phyloP scores from a whole-genome alignment of 2,113 vertebrate species.

The Myiozetetes cayanensis region DNA sequence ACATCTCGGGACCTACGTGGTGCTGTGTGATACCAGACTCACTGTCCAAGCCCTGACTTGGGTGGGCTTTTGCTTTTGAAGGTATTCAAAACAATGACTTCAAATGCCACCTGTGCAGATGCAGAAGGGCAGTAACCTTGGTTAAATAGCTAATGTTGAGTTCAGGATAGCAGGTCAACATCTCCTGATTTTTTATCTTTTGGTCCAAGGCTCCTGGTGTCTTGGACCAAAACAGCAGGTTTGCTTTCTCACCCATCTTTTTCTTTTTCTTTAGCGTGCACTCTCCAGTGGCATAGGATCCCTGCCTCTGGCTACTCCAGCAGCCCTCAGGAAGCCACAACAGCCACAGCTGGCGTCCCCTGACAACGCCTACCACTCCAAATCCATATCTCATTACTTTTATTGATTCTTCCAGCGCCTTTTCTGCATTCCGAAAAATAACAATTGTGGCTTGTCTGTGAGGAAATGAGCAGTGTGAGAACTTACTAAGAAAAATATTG shows the following conservation, averaged over 20 bases:
- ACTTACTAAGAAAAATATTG: background rate
- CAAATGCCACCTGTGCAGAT: background rate
- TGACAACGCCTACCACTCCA: background rate
- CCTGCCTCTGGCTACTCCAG: background rate
- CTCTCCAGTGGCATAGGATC: accelerated
- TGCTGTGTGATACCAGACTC: background rate
- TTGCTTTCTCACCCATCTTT: background rate
- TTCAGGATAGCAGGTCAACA: background rate
- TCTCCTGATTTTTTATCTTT: background rate
- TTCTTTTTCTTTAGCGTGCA: background rate
- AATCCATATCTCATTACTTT: background rate
- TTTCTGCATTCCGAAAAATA: background rate
- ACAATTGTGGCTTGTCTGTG: background rate
- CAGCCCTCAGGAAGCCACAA: background rate
- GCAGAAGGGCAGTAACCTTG: background rate
- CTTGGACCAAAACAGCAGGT: background rate
- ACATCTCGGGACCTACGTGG: background rate
- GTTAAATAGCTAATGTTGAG: background rate
- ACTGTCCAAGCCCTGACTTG: accelerated
- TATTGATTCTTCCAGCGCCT: background rate
- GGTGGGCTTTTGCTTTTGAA: background rate
- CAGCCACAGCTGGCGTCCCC: background rate
- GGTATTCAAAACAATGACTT: background rate
- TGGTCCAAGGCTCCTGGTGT: background rate
- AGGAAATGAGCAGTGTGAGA: background rate